These are phyloP conservation scores for Myodes glareolus DNA, from an alignment of 2,113 vertebrate genomes.

Conservation along the genomic window DNA sequence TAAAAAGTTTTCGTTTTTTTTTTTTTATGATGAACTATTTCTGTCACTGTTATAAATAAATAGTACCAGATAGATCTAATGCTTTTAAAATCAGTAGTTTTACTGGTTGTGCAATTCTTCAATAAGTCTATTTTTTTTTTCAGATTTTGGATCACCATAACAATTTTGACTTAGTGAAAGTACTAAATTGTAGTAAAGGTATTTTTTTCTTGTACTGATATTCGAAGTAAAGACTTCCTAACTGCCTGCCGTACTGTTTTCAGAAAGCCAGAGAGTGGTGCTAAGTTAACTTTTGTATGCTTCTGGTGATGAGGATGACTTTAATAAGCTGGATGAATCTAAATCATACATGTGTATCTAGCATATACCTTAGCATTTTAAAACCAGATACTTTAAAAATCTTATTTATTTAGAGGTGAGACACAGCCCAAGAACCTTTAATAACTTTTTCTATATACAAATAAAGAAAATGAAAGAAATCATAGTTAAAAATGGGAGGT, in stretches of 20 bases:
- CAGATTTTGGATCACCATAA: background rate
- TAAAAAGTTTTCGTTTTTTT: background rate
- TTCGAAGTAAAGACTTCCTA: slow-evolving; percentile 27
- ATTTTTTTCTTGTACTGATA: background rate
- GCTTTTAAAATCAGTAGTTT: background rate
- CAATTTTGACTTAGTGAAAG: slow-evolving; percentile 3
- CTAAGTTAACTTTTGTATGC: background rate
- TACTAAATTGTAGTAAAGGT: background rate
- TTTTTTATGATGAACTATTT: background rate
- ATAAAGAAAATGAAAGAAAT: background rate
- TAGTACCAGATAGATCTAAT: background rate
- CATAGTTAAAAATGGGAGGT: slow-evolving; percentile 4
- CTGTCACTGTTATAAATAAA: background rate
- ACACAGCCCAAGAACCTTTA: background rate
- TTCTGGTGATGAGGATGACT: background rate
- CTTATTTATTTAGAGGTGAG: background rate
- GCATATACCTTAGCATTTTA: background rate
- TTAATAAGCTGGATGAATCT: background rate
- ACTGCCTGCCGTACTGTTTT: background rate
- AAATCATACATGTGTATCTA: background rate
- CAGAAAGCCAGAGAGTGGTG: background rate
- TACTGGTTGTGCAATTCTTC: slow-evolving; percentile 1
- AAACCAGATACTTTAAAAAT: background rate
- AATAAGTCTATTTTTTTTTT: background rate
- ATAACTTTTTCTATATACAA: background rate